phyloP scores from a whole-genome alignment of 1,140 invertebrate genomes.

The Procambarus clarkii region DNA sequence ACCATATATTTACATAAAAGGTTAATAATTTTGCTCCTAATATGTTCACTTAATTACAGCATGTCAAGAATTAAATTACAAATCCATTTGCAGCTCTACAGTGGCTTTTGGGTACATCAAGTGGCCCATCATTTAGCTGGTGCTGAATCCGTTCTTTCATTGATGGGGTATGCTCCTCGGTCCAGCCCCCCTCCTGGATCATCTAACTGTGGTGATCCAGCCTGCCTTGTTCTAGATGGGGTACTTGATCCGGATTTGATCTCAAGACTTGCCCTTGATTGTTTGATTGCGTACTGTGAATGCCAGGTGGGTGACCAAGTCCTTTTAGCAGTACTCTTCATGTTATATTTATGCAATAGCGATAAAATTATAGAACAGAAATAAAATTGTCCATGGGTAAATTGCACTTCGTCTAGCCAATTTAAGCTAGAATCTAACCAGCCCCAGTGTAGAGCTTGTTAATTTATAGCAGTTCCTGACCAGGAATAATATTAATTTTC shows the following conservation, averaged over 20 bases:
- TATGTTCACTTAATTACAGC: not conserved
- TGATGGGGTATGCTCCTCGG: conserved; percentile 85
- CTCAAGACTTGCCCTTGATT: conserved; percentile 86
- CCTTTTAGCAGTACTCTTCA: no score
- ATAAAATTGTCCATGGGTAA: no score
- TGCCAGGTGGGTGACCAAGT: conserved; percentile 81
- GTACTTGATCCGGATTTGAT: conserved; percentile 89
- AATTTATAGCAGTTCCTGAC: no score
- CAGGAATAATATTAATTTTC: no score
- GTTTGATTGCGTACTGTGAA: conserved; percentile 91
- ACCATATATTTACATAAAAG: no score
- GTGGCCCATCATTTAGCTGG: conserved; percentile 86
- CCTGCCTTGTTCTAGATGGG: conserved; percentile 80
- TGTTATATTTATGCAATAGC: no score
- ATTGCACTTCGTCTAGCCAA: no score
- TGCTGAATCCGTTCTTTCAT: conserved; percentile 84
- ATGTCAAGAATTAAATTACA: not conserved
- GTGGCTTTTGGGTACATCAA: conserved; percentile 90
- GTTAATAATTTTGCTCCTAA: no score
- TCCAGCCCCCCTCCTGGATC: conserved; percentile 74
- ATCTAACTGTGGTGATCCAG: conserved; percentile 46
- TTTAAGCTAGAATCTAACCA: no score
- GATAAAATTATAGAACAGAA: no score
- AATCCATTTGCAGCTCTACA: conserved; percentile 81
- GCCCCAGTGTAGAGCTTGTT: no score